Evolutionary conservation across 2,888 invertebrate species (phyloP), one percentile per base, ranked within the genome.

Genomic region (Caradrina kadenii): DNA sequence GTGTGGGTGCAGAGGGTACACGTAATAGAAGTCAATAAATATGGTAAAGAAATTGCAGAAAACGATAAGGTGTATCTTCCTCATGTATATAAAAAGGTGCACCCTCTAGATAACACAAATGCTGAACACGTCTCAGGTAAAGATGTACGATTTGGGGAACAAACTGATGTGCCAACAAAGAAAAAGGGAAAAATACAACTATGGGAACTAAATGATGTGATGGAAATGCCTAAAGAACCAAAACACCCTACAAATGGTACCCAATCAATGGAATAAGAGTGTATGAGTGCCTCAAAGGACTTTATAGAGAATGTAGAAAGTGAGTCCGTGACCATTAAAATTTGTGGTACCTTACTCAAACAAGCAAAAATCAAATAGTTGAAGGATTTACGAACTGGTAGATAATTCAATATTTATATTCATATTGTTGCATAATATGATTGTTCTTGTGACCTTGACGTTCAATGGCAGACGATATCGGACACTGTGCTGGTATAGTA

Each of bases 1-100:
- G 60, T 76, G 31, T 79, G 68, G 80, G n/a, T 68, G n/a, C 35
- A 79, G 4, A 63, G 61, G 26, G 63, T 76, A 0, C 7, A 53
- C 42, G 63, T 79, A 45, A 6, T 50, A 8, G 69, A 76, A 63
- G 74, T 79, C 7, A 45, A 63, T n/a, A 35, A 71, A 52, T 13
- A 26, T 2, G 61, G 73, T 2, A 22, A 63, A 45, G 22, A 52
- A 22, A 13, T 71, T 8, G 42, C 21, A 13, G 17, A 15, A 15
- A 48, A 35, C 10, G 4, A n/a, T 26, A 42, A 8, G 13, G 21
- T 11, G 0, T 10, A 21, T 26, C 11, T 0, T 48, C 21, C 8
- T 4, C 17, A 17, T 4, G 53, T 10, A 21, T 7, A 45, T 2
- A 17, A 35, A 2, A 22, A 39, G 5, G 63, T 17, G 17, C 10